Percentiles rank a stretch among this genome's conserved stretches.
Evolutionary conservation across 2,888 invertebrate genomes (phyloP).

Genomic region (Malacosoma neustria): DNA sequence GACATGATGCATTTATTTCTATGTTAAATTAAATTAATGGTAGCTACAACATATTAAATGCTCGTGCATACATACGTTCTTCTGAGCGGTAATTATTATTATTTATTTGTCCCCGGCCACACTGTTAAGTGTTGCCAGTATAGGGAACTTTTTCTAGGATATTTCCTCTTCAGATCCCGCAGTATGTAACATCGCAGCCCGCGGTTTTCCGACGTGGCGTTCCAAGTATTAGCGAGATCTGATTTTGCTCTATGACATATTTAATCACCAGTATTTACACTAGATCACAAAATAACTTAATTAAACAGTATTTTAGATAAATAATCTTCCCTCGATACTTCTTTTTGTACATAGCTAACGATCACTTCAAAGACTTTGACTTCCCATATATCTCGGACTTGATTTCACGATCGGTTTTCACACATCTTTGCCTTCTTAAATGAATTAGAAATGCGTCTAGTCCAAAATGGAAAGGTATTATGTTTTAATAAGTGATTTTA

Average conservation of each 20-base stretch:
- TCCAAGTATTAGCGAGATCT: slow-evolving; percentile 58
- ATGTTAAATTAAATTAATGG: slow-evolving; percentile 71
- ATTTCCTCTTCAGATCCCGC: slow-evolving; percentile 38
- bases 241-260: slow-evolving; percentile 47
- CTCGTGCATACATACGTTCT: slow-evolving; percentile 61
- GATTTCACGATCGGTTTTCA: slow-evolving; percentile 58
- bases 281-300: slow-evolving; percentile 52
- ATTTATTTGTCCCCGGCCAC: slow-evolving; percentile 45
- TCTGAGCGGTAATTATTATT: slow-evolving; percentile 60
- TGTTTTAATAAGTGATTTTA: slow-evolving; percentile 59
- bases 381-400: slow-evolving; percentile 35
- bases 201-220: slow-evolving; percentile 20
- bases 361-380: slow-evolving; percentile 32
- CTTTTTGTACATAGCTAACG: slow-evolving; percentile 49
- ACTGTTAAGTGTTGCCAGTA: slow-evolving; percentile 35
- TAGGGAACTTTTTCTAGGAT: slow-evolving; percentile 48
- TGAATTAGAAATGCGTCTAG: slow-evolving; percentile 69
- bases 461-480: slow-evolving; percentile 72
- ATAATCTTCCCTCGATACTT: slow-evolving; percentile 40
- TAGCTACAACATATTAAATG: slow-evolving; percentile 68
- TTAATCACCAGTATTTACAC: slow-evolving; percentile 52
- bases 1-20: slow-evolving; percentile 74
- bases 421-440: slow-evolving; percentile 71
- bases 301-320: slow-evolving; percentile 65
- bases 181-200: slow-evolving; percentile 36